Evolutionary conservation across 1,140 invertebrate genomes (phyloP).

Genomic region (Linepithema humile): DNA sequence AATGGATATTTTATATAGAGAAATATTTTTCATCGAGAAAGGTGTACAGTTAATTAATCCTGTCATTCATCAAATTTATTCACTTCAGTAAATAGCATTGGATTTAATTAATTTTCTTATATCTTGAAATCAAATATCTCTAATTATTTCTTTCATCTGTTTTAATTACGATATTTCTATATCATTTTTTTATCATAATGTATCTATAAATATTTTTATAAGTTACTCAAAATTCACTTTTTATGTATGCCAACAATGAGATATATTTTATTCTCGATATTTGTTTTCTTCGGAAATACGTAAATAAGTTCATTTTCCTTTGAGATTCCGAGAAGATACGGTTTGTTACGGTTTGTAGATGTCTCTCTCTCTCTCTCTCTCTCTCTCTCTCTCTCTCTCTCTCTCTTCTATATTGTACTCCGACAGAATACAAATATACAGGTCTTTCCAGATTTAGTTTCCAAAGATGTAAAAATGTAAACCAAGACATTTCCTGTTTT

Average conservation of each 20-base stretch:
- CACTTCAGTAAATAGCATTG: neutral
- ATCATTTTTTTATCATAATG: neutral
- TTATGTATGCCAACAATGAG: neutral
- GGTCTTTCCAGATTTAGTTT: neutral
- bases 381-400: too few species aligned
- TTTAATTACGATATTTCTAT: neutral
- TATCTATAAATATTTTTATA: neutral
- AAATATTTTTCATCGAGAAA: neutral
- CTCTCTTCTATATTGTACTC: too few species aligned
- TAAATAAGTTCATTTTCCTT: too few species aligned
- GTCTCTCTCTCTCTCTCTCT: too few species aligned
- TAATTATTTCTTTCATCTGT: neutral
- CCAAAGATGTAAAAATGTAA: neutral
- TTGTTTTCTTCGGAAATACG: neutral
- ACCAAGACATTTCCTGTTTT: neutral
- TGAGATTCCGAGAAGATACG: neutral
- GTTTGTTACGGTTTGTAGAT: too few species aligned
- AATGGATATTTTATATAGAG: neutral
- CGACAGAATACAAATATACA: conserved; percentile 13
- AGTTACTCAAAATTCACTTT: neutral
- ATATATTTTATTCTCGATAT: neutral
- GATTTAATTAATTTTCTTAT: neutral
- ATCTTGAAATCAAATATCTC: neutral
- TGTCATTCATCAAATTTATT: neutral
- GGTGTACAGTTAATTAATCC: neutral